Percentiles rank a stretch among this genome's conserved stretches.
Conservation (phyloP, 1,140 invertebrate species). For the Zaprionus africanus region DNA sequence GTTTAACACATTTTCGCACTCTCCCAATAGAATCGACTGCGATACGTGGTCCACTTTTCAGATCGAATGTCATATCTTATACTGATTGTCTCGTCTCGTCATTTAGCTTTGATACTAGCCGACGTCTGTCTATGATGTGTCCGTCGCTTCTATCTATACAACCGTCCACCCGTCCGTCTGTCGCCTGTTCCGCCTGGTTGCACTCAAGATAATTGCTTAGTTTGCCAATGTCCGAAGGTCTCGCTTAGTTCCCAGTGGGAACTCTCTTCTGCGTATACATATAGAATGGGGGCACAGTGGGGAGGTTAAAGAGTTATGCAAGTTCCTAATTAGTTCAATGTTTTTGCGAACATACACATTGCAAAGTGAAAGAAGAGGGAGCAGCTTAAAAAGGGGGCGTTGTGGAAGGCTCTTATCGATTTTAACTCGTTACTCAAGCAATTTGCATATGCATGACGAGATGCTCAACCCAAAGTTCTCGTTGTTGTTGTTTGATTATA, state of each 20-base stretch:
- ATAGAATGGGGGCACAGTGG: neutral
- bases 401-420: slow-evolving; percentile 39
- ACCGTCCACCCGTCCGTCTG: neutral
- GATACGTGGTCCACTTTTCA: neutral
- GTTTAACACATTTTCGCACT: slow-evolving; percentile 62
- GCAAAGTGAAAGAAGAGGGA: too few species aligned
- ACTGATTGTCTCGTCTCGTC: neutral
- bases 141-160: neutral
- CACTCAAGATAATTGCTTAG: slow-evolving; percentile 65
- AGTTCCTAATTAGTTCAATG: slow-evolving; percentile 68
- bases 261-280: too few species aligned
- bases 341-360: slow-evolving; percentile 40
- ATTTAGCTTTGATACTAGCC: neutral
- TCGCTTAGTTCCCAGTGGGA: neutral
- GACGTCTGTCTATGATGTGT: neutral
- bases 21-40: slow-evolving; percentile 14
- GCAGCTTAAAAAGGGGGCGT: slow-evolving; percentile 10
- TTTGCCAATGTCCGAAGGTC: slow-evolving; percentile 23
- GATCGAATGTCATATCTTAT: neutral
- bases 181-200: slow-evolving; percentile 21
- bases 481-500: slow-evolving; percentile 23
- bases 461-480: neutral
- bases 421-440: slow-evolving; percentile 38
- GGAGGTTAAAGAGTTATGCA: slow-evolving; percentile 52
- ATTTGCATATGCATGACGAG: slow-evolving; percentile 42